Percentiles rank a stretch among this genome's conserved stretches.
Conservation (phyloP, 2,113 vertebrate species). For the Capreolus pygargus region DNA sequence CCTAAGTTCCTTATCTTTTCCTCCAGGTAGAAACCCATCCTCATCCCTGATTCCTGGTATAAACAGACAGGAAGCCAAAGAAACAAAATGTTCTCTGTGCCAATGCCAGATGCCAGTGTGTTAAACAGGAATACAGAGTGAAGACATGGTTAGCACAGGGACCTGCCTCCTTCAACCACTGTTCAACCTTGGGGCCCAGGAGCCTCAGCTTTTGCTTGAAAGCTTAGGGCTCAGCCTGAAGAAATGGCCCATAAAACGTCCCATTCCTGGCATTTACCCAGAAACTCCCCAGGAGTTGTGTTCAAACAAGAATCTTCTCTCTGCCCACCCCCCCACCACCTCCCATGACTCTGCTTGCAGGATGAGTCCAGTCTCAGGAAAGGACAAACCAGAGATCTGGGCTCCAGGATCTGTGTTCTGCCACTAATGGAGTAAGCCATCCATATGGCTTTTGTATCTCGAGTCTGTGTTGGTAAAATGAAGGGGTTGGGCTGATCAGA, state of each 20-base stretch:
- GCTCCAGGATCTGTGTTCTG: accelerated
- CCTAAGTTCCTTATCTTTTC: not conserved
- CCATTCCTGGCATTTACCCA: not conserved
- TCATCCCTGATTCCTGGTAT: not conserved
- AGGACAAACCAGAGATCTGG: not conserved
- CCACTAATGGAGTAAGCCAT: not conserved
- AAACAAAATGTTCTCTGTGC: not conserved
- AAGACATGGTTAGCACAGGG: accelerated
- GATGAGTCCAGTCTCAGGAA: not conserved
- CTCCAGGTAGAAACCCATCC: not conserved
- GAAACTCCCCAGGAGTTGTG: not conserved
- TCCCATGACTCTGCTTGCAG: not conserved
- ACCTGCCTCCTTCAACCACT: not conserved
- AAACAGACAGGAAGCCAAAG: not conserved
- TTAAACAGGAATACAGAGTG: accelerated
- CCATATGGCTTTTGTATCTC: not conserved
- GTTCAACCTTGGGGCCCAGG: not conserved
- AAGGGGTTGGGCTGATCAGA: not conserved
- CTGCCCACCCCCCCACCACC: not conserved
- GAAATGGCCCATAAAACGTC: not conserved
- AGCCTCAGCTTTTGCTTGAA: not conserved
- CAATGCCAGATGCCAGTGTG: too few relatives aligned
- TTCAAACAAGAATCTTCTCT: not conserved
- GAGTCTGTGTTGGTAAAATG: not conserved
- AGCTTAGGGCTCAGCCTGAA: not conserved